Percentiles rank a stretch among this genome's conserved stretches.
These are phyloP conservation scores for Zoanthus gigantus DNA, from an alignment of 92 coral and sea anemone species.

Conservation along the genomic window DNA sequence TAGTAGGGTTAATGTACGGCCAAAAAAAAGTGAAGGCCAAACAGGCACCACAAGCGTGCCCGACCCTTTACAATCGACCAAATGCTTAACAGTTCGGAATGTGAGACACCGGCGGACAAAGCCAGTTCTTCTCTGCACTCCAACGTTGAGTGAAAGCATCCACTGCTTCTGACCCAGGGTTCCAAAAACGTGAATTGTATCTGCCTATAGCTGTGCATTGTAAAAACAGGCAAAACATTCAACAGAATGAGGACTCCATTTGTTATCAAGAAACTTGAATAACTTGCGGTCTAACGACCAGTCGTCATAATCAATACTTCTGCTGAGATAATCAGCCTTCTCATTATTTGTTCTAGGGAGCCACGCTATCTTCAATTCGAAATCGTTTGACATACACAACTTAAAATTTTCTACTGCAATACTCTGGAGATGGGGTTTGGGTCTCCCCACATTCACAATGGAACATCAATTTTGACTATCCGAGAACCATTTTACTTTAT, in stretches of 20 bases:
- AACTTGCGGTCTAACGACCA: conserved; percentile 38
- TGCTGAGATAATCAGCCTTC: conserved; percentile 44
- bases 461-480: conserved; percentile 41
- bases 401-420: conserved; percentile 38
- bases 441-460: conserved; percentile 42
- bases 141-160: conserved; percentile 52
- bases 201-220: conserved; percentile 27
- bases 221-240: conserved; percentile 46
- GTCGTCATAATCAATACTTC: conserved; percentile 46
- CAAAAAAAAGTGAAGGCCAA: conserved; percentile 39
- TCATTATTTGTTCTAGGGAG: conserved; percentile 36
- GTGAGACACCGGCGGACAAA: conserved; percentile 46
- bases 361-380: conserved; percentile 40
- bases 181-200: conserved; percentile 42
- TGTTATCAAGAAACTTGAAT: conserved; percentile 29
- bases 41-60: conserved; percentile 47
- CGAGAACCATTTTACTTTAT: conserved; percentile 47
- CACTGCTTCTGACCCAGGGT: conserved; percentile 43
- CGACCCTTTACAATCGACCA: conserved; percentile 24
- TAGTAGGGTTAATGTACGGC: conserved; percentile 25
- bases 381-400: conserved; percentile 25
- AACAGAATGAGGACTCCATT: conserved; percentile 45
- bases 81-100: conserved; percentile 35
- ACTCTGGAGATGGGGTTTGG: conserved; percentile 30
- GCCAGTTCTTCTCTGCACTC: conserved; percentile 48